Percentiles rank a stretch among this genome's conserved stretches.
Conservation (phyloP, 2,113 vertebrate genomes). For the Pica pica region DNA sequence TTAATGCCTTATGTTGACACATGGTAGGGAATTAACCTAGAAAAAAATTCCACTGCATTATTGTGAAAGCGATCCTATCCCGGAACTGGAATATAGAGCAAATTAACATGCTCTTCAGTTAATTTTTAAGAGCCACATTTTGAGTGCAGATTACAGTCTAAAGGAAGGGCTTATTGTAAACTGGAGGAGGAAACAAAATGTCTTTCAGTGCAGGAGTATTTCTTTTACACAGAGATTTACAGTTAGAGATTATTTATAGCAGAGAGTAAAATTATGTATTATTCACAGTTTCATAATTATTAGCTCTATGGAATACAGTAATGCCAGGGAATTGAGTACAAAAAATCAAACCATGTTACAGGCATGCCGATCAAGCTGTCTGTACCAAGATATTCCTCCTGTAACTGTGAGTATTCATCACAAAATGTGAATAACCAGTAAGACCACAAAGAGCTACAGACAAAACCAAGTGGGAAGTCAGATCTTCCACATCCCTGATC, state of each 20-base stretch:
- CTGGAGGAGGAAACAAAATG: neutral
- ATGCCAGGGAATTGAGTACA: neutral
- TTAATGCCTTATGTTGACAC: conserved; percentile 46
- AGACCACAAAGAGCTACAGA: neutral
- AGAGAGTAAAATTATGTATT: neutral
- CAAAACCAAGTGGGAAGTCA: neutral
- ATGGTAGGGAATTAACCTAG: conserved; percentile 21
- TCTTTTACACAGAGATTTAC: neutral
- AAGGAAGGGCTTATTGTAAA: neutral
- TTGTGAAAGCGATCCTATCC: neutral
- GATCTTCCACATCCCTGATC: neutral
- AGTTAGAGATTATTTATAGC: neutral
- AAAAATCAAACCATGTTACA: neutral
- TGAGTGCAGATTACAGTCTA: neutral
- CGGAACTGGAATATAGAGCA: neutral
- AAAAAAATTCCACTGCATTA: conserved; percentile 38
- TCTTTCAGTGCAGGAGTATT: neutral
- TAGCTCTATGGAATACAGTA: neutral
- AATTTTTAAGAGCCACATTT: neutral
- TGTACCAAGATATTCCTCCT: neutral
- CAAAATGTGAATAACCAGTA: neutral
- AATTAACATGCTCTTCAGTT: neutral
- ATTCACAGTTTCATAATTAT: neutral
- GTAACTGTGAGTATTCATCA: neutral
- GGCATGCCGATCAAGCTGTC: neutral